Conservation (phyloP, 2,113 vertebrate species). For the Microcebus murinus region DNA sequence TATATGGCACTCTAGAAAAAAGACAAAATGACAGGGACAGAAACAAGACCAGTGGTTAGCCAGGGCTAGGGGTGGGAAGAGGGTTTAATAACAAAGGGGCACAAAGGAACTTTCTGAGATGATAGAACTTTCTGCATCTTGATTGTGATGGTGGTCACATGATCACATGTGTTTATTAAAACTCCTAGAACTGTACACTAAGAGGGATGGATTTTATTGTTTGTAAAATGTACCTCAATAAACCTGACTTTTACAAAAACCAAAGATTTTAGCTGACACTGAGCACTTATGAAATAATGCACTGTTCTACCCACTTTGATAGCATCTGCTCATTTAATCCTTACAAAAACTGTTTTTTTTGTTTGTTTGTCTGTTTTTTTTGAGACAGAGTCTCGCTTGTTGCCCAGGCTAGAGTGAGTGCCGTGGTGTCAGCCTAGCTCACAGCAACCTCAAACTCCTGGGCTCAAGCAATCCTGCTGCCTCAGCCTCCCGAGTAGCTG, state of each 20-base stretch:
- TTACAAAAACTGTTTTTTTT: neutral
- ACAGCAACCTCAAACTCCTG: too few relatives aligned
- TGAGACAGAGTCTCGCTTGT: too few relatives aligned
- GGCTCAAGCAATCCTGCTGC: too few relatives aligned
- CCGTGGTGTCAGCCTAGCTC: too few relatives aligned
- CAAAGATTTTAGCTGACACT: neutral
- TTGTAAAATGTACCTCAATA: neutral
- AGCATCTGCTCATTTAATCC: neutral
- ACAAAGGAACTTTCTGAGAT: neutral
- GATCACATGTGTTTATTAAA: neutral
- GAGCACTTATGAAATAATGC: neutral
- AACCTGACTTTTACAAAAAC: neutral
- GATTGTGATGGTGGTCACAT: neutral
- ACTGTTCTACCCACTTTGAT: neutral
- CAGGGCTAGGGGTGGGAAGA: neutral
- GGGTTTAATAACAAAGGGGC: neutral
- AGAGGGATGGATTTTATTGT: neutral
- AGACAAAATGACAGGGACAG: neutral
- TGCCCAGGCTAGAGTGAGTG: too few relatives aligned
- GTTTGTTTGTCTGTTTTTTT: too few relatives aligned
- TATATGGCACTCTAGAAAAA: slow-evolving; percentile 3
- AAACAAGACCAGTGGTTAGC: neutral
- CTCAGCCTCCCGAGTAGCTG: too few relatives aligned
- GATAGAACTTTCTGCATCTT: neutral
- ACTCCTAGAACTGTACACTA: neutral